Conservation (phyloP, 2,888 invertebrate species). For the Lissocephala sabroskyi region DNA sequence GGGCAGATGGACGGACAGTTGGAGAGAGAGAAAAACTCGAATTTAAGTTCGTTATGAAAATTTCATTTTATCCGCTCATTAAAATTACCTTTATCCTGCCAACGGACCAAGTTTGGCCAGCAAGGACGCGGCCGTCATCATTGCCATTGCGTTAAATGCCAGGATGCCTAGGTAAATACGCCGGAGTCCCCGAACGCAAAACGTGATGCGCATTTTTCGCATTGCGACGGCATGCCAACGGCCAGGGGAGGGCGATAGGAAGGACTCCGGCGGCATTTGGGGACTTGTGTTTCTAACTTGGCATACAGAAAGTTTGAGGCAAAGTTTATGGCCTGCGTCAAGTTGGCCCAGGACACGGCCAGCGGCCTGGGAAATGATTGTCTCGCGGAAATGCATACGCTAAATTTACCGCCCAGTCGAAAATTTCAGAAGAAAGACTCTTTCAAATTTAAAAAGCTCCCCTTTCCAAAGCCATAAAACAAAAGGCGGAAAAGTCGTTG, state of each 20-base stretch:
- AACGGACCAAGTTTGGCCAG: slow-evolving; percentile 1
- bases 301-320: slow-evolving; percentile 39
- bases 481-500: too few relatives aligned
- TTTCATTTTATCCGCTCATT: slow-evolving; percentile 30
- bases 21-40: not conserved
- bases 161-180: slow-evolving; percentile 54
- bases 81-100: slow-evolving; percentile 11
- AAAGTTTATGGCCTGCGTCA: slow-evolving; percentile 43
- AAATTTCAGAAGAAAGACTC: too few relatives aligned
- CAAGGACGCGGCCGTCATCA: not conserved
- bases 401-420: too few relatives aligned
- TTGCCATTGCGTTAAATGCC: slow-evolving; percentile 39
- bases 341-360: too few relatives aligned
- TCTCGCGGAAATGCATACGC: too few relatives aligned
- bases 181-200: slow-evolving; percentile 41
- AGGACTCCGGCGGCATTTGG: too few relatives aligned
- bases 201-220: slow-evolving; percentile 66
- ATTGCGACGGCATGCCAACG: slow-evolving; percentile 30
- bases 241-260: too few relatives aligned
- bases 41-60: slow-evolving; percentile 21
- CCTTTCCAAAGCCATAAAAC: too few relatives aligned
- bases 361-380: too few relatives aligned
- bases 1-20: not conserved
- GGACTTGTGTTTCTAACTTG: too few relatives aligned
- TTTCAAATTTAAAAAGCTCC: too few relatives aligned